These are phyloP conservation scores for Drosophila mimetica DNA, from an alignment of 2,888 invertebrate genomes.

Conservation along the genomic window DNA sequence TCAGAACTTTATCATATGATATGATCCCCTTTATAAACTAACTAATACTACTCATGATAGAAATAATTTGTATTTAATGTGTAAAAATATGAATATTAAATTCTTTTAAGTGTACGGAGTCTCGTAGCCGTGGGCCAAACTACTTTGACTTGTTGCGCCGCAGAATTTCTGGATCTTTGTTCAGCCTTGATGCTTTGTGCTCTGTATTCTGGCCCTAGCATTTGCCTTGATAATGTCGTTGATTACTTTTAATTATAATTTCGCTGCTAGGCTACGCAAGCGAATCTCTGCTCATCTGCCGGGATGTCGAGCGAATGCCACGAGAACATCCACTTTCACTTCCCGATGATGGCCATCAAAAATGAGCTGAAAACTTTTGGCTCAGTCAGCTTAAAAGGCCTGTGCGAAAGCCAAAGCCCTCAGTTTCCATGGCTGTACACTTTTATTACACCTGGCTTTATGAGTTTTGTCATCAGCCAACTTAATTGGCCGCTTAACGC, in stretches of 20 bases:
- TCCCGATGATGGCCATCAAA: constrained; percentile 48
- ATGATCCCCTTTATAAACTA: neutral
- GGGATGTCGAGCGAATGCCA: too few species aligned
- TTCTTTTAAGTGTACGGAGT: neutral
- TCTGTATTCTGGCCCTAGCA: constrained; percentile 48
- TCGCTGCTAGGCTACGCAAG: constrained; percentile 67
- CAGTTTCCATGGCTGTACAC: constrained; percentile 30
- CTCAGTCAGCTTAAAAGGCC: constrained; percentile 65
- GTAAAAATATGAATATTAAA: too few species aligned
- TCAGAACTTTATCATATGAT: too few species aligned
- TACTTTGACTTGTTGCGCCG: constrained; percentile 35
- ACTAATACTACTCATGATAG: too few species aligned
- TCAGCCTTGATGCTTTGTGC: constrained; percentile 27
- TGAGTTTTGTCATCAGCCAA: constrained; percentile 52
- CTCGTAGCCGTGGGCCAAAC: constrained; percentile 18
- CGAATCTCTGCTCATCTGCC: constrained; percentile 37
- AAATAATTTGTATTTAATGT: too few species aligned
- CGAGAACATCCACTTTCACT: constrained; percentile 9
- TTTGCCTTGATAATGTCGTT: constrained; percentile 74
- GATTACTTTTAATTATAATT: constrained; percentile 78
- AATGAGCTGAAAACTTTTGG: constrained; percentile 59
- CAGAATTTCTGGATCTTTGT: constrained; percentile 32
- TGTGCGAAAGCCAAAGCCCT: constrained; percentile 28
- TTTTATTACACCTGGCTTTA: constrained; percentile 42
- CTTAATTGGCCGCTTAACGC: constrained; percentile 69